A percentile compares a stretch with the other conserved stretches of the same genome.
phyloP scores from a whole-genome alignment of 2,113 vertebrate genomes.

The Vidua macroura region DNA sequence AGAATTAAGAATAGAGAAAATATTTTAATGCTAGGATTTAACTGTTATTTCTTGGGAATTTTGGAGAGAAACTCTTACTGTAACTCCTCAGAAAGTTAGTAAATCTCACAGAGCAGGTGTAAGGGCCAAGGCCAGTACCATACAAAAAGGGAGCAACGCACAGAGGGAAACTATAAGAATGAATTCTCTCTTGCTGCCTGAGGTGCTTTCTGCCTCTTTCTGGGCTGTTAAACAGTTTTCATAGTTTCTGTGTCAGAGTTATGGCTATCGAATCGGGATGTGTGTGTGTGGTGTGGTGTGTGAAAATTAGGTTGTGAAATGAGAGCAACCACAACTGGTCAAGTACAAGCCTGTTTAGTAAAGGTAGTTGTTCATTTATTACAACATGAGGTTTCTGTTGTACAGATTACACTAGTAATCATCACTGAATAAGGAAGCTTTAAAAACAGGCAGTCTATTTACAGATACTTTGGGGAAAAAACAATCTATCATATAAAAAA shows the following conservation, averaged over 20 bases:
- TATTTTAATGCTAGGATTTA: neutral
- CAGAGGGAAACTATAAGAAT: neutral
- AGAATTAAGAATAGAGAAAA: neutral
- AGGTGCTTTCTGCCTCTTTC: neutral
- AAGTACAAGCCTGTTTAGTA: neutral
- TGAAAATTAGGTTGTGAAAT: neutral
- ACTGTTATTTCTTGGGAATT: neutral
- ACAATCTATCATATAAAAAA: neutral
- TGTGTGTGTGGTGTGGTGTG: neutral
- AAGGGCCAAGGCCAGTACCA: neutral
- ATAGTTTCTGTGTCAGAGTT: neutral
- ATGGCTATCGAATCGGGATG: accelerated
- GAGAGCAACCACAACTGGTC: neutral
- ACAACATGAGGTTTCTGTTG: neutral
- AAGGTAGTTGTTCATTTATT: neutral
- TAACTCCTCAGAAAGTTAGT: neutral
- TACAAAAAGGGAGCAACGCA: neutral
- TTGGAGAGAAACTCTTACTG: neutral
- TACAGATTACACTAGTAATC: neutral
- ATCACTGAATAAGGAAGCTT: neutral
- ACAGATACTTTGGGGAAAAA: neutral
- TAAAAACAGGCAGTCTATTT: neutral
- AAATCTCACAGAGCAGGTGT: neutral
- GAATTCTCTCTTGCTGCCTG: neutral
- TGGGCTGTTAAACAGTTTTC: neutral